phyloP scores from a whole-genome alignment of 2,888 invertebrate species.

The Dasypogon diadema region DNA sequence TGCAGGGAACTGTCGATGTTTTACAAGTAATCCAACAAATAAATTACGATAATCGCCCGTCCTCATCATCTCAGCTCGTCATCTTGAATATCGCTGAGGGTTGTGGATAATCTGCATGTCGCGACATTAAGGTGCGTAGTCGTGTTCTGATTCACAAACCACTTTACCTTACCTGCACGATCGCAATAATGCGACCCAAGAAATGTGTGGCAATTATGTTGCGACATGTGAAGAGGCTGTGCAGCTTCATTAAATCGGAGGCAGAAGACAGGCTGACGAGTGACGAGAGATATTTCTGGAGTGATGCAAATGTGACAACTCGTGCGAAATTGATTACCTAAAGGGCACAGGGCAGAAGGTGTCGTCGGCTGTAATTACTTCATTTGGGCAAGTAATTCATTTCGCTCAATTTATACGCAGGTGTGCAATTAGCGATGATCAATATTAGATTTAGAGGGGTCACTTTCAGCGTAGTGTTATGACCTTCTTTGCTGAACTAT shows the following conservation, averaged over 20 bases:
- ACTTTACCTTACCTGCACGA: conserved; percentile 22
- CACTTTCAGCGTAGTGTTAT: neutral
- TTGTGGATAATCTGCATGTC: conserved; percentile 44
- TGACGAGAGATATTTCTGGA: neutral
- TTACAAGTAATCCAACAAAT: conserved; percentile 40
- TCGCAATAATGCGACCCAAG: conserved; percentile 13
- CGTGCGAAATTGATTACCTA: conserved; percentile 33
- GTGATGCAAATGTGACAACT: conserved; percentile 8
- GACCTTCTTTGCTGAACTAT: conserved; percentile 40
- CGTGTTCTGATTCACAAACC: conserved; percentile 49
- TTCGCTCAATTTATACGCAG: conserved; percentile 5
- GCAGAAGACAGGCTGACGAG: neutral
- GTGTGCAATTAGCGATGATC: conserved; percentile 32
- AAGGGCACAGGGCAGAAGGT: conserved; percentile 2
- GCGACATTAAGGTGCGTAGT: conserved; percentile 47
- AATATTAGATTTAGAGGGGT: conserved; percentile 1
- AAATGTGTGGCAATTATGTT: conserved; percentile 38
- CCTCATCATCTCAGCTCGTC: conserved; percentile 44
- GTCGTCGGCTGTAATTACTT: neutral
- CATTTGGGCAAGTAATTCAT: conserved; percentile 1
- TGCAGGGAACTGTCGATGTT: conserved; percentile 34
- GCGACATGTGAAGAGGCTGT: conserved; percentile 31
- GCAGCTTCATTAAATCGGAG: neutral
- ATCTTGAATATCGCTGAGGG: neutral
- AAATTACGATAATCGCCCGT: conserved; percentile 43